A percentile compares a stretch with the other conserved stretches of the same genome.
These are phyloP conservation scores for Hemiscyllium ocellatum DNA, from an alignment of 2,113 vertebrate genomes.

Conservation along the genomic window DNA sequence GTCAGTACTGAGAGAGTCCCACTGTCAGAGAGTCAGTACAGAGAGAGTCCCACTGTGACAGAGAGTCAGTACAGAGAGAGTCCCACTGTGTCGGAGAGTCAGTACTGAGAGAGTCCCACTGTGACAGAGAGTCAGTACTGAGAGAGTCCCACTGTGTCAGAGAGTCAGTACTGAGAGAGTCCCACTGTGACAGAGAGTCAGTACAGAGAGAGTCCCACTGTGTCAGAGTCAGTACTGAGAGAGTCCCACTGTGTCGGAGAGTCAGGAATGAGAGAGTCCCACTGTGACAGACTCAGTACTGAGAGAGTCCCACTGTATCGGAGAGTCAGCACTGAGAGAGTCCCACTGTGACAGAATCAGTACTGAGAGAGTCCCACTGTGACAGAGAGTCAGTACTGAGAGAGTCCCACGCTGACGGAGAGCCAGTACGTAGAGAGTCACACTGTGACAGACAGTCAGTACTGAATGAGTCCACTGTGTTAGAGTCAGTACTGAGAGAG, in stretches of 20 bases:
- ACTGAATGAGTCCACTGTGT: too few relatives aligned
- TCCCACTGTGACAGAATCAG: too few relatives aligned
- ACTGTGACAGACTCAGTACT: background rate
- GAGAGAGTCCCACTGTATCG: background rate
- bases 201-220: background rate
- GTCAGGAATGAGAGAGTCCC: background rate
- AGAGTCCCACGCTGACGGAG: too few relatives aligned
- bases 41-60: too few relatives aligned
- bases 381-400: too few relatives aligned
- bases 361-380: too few relatives aligned
- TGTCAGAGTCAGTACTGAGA: background rate
- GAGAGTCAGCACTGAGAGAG: background rate
- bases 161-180: background rate
- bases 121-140: background rate
- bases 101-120: background rate
- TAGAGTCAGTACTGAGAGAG: too few relatives aligned
- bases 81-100: background rate
- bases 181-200: background rate
- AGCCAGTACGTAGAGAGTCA: too few relatives aligned
- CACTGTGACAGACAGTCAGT: too few relatives aligned
- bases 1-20: too few relatives aligned
- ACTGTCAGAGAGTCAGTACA: too few relatives aligned
- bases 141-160: background rate
- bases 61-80: background rate
- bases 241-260: background rate